Conservation (phyloP, 2,888 invertebrate genomes). For the Cephus spinipes region DNA sequence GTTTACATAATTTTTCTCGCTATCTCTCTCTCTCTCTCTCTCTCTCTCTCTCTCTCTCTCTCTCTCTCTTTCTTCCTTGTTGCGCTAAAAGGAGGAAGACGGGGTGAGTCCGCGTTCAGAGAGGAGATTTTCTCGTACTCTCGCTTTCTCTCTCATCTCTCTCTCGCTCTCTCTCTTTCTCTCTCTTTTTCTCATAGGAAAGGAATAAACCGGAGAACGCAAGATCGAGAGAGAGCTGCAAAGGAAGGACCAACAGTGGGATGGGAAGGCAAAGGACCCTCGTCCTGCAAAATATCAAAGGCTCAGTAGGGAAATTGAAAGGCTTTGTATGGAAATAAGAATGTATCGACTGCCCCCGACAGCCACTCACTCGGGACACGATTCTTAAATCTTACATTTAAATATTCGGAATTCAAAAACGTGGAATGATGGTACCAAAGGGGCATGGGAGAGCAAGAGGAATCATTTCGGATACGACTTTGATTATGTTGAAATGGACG, state of each 20-base stretch:
- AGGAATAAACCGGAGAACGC: neutral
- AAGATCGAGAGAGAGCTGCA: conserved; percentile 8
- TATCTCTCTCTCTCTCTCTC: conserved; percentile 2
- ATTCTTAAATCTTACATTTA: conserved; percentile 47
- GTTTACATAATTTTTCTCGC: conserved; percentile 38
- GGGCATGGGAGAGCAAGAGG: no score
- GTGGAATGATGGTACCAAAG: no score
- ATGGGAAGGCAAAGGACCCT: conserved; percentile 38
- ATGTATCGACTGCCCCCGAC: conserved; percentile 57
- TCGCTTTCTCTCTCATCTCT: conserved; percentile 17
- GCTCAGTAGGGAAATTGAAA: conserved; percentile 61
- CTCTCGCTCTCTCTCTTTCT: neutral
- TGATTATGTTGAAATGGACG: no score
- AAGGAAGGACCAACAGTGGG: conserved; percentile 16
- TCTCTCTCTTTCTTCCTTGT: neutral
- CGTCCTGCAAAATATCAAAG: conserved; percentile 58
- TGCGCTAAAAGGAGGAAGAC: conserved; percentile 1
- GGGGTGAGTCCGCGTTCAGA: conserved; percentile 6
- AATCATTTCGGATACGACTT: no score
- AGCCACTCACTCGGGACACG: conserved; percentile 45
- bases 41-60: conserved; percentile 4
- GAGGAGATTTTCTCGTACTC: conserved; percentile 26
- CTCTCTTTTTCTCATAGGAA: neutral
- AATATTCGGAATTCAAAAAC: conserved; percentile 24
- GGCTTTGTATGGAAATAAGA: conserved; percentile 63